phyloP scores from a whole-genome alignment of 2,888 invertebrate species.

The Matsumyia berberina region DNA sequence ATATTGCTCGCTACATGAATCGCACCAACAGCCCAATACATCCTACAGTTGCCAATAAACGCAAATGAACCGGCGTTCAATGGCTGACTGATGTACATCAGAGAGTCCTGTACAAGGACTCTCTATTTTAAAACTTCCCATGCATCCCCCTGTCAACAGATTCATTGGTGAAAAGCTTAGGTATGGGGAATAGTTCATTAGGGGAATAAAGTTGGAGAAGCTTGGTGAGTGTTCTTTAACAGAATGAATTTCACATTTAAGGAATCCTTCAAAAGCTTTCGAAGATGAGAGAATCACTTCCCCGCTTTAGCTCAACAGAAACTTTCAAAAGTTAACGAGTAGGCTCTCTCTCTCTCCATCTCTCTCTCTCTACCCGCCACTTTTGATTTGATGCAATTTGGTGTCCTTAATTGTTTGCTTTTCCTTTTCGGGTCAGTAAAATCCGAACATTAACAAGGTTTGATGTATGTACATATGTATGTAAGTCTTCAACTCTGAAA shows the following conservation, averaged over 20 bases:
- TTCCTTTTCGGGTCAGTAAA: constrained; percentile 8
- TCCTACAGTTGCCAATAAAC: too few relatives aligned
- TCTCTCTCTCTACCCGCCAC: background rate
- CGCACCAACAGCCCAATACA: too few relatives aligned
- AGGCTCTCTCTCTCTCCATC: background rate
- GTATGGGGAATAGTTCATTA: background rate
- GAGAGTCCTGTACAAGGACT: background rate
- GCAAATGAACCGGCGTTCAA: background rate
- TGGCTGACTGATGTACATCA: background rate
- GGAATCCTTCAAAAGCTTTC: background rate
- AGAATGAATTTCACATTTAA: background rate
- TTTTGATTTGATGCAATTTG: constrained; percentile 3
- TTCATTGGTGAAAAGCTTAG: constrained; percentile 17
- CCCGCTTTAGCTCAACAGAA: background rate
- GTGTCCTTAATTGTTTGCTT: constrained; percentile 3
- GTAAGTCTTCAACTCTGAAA: constrained; percentile 25
- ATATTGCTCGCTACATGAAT: too few relatives aligned
- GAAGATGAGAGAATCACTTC: background rate
- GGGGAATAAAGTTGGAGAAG: background rate
- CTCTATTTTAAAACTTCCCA: background rate
- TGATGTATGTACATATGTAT: too few relatives aligned
- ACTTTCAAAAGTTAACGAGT: background rate
- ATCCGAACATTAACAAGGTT: constrained; percentile 11
- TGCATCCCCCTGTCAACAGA: background rate
- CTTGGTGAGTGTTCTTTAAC: background rate